Base-by-base conservation (phyloP, 1,140 invertebrate species). In the Phenacoccus solenopsis region DNA sequence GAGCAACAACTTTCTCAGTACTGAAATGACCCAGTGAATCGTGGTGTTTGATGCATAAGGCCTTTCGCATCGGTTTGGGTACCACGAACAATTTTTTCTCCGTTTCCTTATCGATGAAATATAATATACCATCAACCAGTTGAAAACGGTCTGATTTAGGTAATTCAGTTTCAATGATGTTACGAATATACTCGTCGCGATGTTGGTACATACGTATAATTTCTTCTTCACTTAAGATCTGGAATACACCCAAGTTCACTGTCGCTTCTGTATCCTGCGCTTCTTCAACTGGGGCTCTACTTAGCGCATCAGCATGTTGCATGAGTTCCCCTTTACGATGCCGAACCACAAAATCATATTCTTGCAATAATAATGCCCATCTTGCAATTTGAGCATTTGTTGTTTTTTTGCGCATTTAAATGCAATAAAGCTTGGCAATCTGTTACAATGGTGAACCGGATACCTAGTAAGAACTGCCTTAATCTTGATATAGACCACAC, bases 251-350 rank as follows among this genome's bases (percentile, higher is more conserved):
- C 13, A 49, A 2, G 13, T 5, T 2, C 20, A 16, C n/a, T n/a
- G n/a, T n/a, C n/a, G n/a, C n/a, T 16, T 28, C 49, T 10, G 69
- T 69, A 21, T 69, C 30, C 0, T 3, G 1, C 0, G 69, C 7
- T 9, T 1, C 1, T 0, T 27, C 28, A 24, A 67, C 59, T 32
- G 69, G 69, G 12, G 59, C 69, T 27, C 77, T 57, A 64, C 78
- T 80, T 5, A 79, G 70, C 0, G 78, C 78, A 73, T 81, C 78
- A 5, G 75, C 75, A 68, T 79, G 78, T 35, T 49, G 59, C 74
- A 79, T 78, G 30, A 69, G 70, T 3, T 25, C 56, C 0, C 75
- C 76, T 4, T 75, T 67, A 1, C 75, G 24, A 67, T 78, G 74
- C 61, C 76, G 73, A 21, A 77, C 71, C 13, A 38, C 13, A 27